These are phyloP conservation scores for Sapayoa aenigma DNA, from an alignment of 2,113 vertebrate species.

Conservation along the genomic window DNA sequence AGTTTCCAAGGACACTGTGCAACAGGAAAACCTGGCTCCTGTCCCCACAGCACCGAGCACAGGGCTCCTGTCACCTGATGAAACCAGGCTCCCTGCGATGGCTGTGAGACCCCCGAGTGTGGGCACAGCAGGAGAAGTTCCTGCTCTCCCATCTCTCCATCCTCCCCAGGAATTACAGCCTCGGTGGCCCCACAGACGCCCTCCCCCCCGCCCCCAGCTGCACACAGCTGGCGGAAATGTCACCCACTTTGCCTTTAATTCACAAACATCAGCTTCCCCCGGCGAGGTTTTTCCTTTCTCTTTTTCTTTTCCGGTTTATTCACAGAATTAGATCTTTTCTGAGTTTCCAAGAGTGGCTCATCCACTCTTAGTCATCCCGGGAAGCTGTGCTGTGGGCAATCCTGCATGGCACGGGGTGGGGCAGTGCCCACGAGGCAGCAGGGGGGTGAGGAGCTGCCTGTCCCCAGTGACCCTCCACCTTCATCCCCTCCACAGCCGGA, in stretches of 20 bases:
- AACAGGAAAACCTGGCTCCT: neutral
- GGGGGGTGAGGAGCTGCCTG: neutral
- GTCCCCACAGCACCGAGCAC: neutral
- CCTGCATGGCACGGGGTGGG: too few species aligned
- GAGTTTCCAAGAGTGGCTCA: neutral
- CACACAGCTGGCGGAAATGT: neutral
- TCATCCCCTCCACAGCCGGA: neutral
- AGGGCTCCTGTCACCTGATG: neutral
- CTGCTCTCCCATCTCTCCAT: neutral
- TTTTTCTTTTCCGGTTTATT: neutral
- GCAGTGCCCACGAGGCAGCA: neutral
- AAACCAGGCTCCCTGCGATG: neutral
- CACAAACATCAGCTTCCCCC: neutral
- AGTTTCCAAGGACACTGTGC: accelerated
- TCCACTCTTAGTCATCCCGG: neutral
- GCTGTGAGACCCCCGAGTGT: accelerated
- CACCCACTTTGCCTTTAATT: neutral
- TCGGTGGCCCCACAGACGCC: neutral
- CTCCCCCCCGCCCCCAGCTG: neutral
- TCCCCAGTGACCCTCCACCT: neutral
- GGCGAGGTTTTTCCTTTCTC: neutral
- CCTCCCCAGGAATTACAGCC: neutral
- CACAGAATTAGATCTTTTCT: neutral
- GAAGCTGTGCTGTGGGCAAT: neutral
- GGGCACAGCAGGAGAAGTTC: neutral